Conservation (phyloP, 2,797 vertebrate genomes). For the Propithecus perrieri region DNA sequence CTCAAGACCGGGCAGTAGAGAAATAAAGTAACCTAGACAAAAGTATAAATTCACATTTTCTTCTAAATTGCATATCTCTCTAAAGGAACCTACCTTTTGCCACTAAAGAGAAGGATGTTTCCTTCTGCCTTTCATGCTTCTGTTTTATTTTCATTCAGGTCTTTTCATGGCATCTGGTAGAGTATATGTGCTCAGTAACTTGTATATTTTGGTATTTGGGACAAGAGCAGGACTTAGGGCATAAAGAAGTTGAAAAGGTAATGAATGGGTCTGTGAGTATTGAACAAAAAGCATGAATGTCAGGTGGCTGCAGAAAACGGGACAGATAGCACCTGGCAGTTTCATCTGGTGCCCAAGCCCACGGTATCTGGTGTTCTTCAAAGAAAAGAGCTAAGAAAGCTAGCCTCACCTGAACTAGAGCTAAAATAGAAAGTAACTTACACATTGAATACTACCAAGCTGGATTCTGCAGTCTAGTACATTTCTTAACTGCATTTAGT, state of each 20-base stretch:
- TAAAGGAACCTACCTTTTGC: neutral
- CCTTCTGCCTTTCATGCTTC: neutral
- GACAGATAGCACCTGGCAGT: neutral
- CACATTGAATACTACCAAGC: neutral
- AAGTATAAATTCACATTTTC: constrained; percentile 9
- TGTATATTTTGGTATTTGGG: neutral
- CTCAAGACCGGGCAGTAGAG: neutral
- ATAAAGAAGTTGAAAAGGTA: neutral
- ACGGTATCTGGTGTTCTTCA: neutral
- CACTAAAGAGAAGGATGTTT: neutral
- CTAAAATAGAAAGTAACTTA: neutral
- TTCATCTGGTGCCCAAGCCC: neutral
- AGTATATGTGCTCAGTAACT: neutral
- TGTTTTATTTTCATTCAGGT: neutral
- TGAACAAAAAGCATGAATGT: neutral
- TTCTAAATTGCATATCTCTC: neutral
- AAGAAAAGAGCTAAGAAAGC: neutral
- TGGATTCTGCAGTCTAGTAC: neutral
- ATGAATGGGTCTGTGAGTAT: neutral
- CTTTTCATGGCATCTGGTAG: neutral
- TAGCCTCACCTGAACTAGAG: neutral
- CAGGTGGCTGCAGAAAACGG: neutral
- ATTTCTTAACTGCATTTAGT: neutral
- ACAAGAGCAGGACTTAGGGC: neutral
- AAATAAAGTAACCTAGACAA: neutral